phyloP scores from a whole-genome alignment of 2,113 vertebrate species.

The Scophthalmus maximus region DNA sequence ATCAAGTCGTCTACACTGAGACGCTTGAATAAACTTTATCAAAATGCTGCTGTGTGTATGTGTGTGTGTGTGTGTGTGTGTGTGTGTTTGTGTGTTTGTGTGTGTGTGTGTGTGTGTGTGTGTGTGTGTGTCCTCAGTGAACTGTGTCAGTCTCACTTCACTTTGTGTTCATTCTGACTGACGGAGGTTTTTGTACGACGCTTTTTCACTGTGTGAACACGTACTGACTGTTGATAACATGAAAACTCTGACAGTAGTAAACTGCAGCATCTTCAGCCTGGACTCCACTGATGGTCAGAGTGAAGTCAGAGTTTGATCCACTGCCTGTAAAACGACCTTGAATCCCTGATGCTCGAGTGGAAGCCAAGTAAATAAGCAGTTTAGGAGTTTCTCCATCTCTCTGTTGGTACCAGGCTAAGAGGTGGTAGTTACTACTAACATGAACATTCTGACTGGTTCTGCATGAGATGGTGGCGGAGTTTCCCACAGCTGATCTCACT shows the following conservation, averaged over 20 bases:
- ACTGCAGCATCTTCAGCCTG: constrained; percentile 38
- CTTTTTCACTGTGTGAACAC: constrained; percentile 50
- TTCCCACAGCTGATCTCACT: constrained; percentile 36
- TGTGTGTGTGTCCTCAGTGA: background rate
- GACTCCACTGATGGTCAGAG: constrained; percentile 47
- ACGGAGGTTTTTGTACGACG: constrained; percentile 52
- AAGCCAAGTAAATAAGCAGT: rapidly evolving
- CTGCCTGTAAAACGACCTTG: constrained; percentile 28
- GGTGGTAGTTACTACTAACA: rapidly evolving
- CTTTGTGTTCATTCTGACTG: constrained; percentile 29
- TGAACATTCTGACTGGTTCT: background rate
- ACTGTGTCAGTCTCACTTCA: background rate
- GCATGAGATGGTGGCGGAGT: constrained; percentile 27
- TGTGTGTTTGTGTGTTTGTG: too few relatives aligned
- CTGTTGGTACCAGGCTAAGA: constrained; percentile 26
- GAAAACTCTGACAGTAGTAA: background rate
- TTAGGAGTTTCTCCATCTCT: constrained; percentile 31
- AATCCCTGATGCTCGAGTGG: background rate
- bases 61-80: too few relatives aligned
- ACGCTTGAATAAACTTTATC: too few relatives aligned
- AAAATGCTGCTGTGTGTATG: background rate
- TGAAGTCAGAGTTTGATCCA: constrained; percentile 35
- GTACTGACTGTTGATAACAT: rapidly evolving
- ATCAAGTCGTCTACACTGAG: too few relatives aligned
- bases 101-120: constrained; percentile 1